These are phyloP conservation scores for Chlorocebus sabaeus DNA, from an alignment of 2,113 vertebrate species.

Conservation along the genomic window DNA sequence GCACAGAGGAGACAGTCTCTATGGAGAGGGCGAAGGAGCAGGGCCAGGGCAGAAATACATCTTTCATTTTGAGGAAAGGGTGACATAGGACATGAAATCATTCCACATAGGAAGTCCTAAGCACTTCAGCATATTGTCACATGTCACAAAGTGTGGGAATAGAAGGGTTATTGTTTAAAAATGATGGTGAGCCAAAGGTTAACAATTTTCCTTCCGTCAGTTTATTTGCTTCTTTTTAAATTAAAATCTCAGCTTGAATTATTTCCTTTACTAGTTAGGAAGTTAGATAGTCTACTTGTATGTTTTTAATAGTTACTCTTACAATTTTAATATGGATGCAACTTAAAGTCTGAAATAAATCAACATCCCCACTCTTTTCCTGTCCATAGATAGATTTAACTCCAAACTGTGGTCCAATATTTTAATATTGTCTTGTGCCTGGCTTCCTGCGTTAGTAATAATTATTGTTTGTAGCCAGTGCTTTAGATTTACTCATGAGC, in stretches of 20 bases:
- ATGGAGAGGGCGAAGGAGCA: neutral
- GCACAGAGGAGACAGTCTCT: neutral
- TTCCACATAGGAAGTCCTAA: neutral
- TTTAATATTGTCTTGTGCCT: neutral
- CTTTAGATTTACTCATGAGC: neutral
- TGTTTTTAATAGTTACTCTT: neutral
- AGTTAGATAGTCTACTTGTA: neutral
- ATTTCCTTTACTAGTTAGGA: neutral
- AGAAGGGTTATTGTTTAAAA: neutral
- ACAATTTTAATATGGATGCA: neutral
- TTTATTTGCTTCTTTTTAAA: neutral
- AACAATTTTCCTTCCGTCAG: neutral
- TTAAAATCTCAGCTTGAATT: neutral
- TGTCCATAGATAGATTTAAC: neutral
- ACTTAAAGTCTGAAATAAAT: neutral
- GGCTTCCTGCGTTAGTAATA: neutral
- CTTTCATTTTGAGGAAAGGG: neutral
- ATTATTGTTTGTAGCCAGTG: neutral
- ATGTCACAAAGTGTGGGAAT: neutral
- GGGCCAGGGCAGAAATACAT: neutral
- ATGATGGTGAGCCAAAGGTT: neutral
- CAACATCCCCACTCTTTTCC: neutral
- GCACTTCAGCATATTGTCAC: neutral
- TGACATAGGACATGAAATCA: neutral
- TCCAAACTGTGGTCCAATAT: neutral